phyloP scores from a whole-genome alignment of 2,797 vertebrate species.

The Sebastes flavidus region DNA sequence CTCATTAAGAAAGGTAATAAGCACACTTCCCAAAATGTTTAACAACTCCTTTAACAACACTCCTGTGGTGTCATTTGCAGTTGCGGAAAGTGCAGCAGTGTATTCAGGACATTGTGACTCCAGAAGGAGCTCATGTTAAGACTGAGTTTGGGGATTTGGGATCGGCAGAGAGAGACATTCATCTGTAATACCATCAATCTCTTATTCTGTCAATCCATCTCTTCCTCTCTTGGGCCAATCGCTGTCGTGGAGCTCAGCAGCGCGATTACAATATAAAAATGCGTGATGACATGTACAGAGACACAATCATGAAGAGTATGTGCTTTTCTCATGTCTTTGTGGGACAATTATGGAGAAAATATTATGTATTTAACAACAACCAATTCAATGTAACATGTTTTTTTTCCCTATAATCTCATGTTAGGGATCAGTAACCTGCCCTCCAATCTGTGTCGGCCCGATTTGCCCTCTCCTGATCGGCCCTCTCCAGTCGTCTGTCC shows the following conservation, averaged over 20 bases:
- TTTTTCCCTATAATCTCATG: slow-evolving; percentile 29
- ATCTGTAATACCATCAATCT: slow-evolving; percentile 37
- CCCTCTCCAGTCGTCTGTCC: slow-evolving; percentile 32
- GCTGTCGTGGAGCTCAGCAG: slow-evolving; percentile 4
- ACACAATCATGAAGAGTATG: too few species aligned
- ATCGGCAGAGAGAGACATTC: slow-evolving; percentile 12
- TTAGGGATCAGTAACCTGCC: slow-evolving; percentile 23
- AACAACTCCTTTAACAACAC: not conserved
- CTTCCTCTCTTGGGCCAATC: slow-evolving; percentile 1
- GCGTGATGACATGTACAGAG: too few species aligned
- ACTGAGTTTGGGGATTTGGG: slow-evolving; percentile 4
- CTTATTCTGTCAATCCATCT: slow-evolving; percentile 12
- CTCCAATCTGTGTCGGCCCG: slow-evolving; percentile 30
- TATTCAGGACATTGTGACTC: not conserved
- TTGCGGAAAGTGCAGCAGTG: not conserved
- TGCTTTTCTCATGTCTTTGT: not conserved
- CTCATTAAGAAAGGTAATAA: not conserved
- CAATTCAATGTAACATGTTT: not conserved
- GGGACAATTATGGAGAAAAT: not conserved
- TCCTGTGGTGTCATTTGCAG: not conserved
- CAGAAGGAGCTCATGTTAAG: not conserved
- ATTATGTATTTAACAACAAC: not conserved
- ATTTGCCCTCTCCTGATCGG: slow-evolving; percentile 6
- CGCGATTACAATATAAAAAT: slow-evolving; percentile 9
- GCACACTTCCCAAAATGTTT: not conserved